Evolutionary conservation across 37 sponge, comb jelly and placozoan species (phyloP).

Genomic region (Spongilla lacustris): DNA sequence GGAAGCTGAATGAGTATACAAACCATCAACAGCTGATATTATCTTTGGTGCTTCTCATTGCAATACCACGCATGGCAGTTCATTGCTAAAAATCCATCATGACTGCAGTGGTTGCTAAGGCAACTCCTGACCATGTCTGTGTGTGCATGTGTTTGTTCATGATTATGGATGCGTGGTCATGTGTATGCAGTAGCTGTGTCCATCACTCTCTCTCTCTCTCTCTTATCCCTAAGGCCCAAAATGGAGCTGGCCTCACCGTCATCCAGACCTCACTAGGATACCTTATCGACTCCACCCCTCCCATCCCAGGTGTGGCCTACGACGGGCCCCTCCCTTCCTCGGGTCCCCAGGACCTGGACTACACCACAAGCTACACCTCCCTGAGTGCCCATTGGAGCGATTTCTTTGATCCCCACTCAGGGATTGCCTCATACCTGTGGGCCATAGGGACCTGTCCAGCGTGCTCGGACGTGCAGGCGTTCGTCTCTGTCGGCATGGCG

Average conservation of each 20-base stretch:
- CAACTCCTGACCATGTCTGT: too few species aligned
- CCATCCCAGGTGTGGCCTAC: conserved; percentile 42
- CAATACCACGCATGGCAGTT: too few species aligned
- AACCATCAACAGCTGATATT: too few species aligned
- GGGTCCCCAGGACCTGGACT: conserved; percentile 55
- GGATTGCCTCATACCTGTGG: conserved; percentile 48
- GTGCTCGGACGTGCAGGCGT: conserved; percentile 59
- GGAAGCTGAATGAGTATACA: too few species aligned
- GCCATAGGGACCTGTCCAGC: conserved; percentile 61
- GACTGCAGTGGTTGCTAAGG: too few species aligned
- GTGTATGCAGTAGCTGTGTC: too few species aligned
- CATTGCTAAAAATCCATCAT: too few species aligned
- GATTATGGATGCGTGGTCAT: too few species aligned
- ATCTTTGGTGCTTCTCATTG: too few species aligned
- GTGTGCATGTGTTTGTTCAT: too few species aligned
- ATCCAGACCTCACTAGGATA: conserved; percentile 47
- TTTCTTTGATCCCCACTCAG: conserved; percentile 63
- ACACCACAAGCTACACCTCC: conserved; percentile 16
- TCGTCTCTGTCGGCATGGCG: conserved; percentile 27
- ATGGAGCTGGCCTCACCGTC: conserved; percentile 65
- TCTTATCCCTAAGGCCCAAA: too few species aligned
- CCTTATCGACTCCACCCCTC: conserved; percentile 70
- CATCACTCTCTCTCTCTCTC: too few species aligned
- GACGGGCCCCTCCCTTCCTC: conserved; percentile 51
- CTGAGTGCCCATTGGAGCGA: conserved; percentile 65